Percentiles rank a stretch among this genome's conserved stretches.
Evolutionary conservation across 2,888 invertebrate species (phyloP).

Genomic region (Acleris emargana): DNA sequence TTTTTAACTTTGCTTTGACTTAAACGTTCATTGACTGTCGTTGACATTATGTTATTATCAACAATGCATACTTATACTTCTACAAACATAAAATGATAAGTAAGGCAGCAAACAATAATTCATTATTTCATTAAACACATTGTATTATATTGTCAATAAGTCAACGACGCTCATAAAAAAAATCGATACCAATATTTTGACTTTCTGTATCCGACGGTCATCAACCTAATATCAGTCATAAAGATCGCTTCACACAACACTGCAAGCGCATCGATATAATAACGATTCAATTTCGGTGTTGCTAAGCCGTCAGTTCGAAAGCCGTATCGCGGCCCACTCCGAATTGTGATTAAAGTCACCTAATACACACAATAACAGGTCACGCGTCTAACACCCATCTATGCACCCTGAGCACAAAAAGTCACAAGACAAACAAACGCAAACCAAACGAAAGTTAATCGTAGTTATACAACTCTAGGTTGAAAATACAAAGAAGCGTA

Average conservation of each 20-base stretch:
- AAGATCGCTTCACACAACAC: conserved; percentile 16
- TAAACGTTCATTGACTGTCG: too few relatives aligned
- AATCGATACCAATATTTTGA: not conserved
- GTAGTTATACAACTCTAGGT: conserved; percentile 6
- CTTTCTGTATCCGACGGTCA: not conserved
- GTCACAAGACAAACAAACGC: conserved; percentile 44
- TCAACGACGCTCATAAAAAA: too few relatives aligned
- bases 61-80: too few relatives aligned
- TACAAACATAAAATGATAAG: too few relatives aligned
- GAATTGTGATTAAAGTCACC: conserved; percentile 83
- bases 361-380: conserved; percentile 84
- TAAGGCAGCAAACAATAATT: too few relatives aligned
- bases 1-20: too few relatives aligned
- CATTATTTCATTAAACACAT: too few relatives aligned
- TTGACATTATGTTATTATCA: too few relatives aligned
- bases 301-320: conserved; percentile 73
- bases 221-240: conserved; percentile 3
- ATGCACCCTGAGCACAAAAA: conserved; percentile 53
- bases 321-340: conserved; percentile 80
- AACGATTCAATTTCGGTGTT: conserved; percentile 69
- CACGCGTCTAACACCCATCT: conserved; percentile 76
- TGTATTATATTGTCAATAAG: too few relatives aligned
- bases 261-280: conserved; percentile 39
- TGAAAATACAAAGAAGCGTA: conserved; percentile 39
- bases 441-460: conserved; percentile 41